Base-by-base conservation (phyloP, 2,888 invertebrate species). In the Malthinus flaveolus region DNA sequence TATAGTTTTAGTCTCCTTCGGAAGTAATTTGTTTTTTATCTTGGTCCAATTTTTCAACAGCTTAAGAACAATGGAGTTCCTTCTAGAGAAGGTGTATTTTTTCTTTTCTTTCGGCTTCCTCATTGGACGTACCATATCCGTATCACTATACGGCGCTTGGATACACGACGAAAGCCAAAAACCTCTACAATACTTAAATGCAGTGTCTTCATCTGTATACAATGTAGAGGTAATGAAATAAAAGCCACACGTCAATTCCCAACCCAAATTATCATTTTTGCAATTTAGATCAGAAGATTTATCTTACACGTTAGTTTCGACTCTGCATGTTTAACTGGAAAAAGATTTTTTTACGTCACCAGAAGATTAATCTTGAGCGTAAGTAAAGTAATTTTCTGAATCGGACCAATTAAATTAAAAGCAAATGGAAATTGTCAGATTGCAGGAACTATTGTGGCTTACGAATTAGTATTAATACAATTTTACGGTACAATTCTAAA, bases 21-120 rank as follows among this genome's bases (percentile, higher is more conserved):
- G 84, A 11, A 87, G 84, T 62, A 88, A 90, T 73, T 80, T 90
- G 45, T 89, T 86, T 73, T 88, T 88, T 69, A 86, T 89, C 63
- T 86, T 89, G 55, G 79, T 87, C 47, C 87, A 89, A 68, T 79
- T 89, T 9, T 89, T 87, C 67, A 80, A 85, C 68, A 86, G 85
- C 12, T 80, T 88, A 71, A 81, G 81, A 56, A 53, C 45, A 15
- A 76, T 84, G 23, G 80, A 79, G 1, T 81, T 82, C 1, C 78
- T 80, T 53, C 78, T 84, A 61, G 81, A 84, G 45, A 82, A 83
- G 0, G 65, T 81, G 1, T 87, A 87, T 72, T 87, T 87, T 64
- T 76, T 85, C 44, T 86, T 83, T 70, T 88, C 89, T 0, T 82
- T 88, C 56, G 82, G 84, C 6, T 87, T 84, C 68, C 76, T 88